Percentiles rank a stretch among this genome's conserved stretches.
Evolutionary conservation across 1,140 invertebrate genomes (phyloP).

Genomic region (Nymphalis io): DNA sequence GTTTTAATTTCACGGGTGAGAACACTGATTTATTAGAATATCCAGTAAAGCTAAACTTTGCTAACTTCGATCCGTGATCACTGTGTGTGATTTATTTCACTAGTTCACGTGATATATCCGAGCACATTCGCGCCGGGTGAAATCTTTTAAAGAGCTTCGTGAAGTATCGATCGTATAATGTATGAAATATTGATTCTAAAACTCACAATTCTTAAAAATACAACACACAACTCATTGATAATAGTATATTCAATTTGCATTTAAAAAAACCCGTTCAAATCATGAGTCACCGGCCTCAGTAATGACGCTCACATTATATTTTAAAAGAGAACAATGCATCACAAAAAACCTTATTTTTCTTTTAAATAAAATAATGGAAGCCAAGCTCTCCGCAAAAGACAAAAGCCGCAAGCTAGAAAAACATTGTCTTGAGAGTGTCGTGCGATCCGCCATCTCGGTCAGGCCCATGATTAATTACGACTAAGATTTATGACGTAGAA

Average conservation of each 20-base stretch:
- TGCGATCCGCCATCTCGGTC: constrained; percentile 48
- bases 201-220: too few species aligned
- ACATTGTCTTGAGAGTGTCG: constrained; percentile 55
- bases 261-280: background rate
- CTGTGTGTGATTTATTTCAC: constrained; percentile 50
- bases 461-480: constrained; percentile 64
- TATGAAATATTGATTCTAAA: too few species aligned
- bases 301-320: constrained; percentile 19
- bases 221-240: too few species aligned
- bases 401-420: constrained; percentile 51
- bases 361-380: constrained; percentile 43
- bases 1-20: constrained; percentile 57
- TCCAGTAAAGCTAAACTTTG: constrained; percentile 55
- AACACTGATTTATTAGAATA: constrained; percentile 55
- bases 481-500: constrained; percentile 63
- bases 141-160: background rate
- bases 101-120: constrained; percentile 40
- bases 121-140: constrained; percentile 24
- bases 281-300: constrained; percentile 2
- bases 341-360: constrained; percentile 33
- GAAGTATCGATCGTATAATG: too few species aligned
- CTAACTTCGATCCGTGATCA: constrained; percentile 57
- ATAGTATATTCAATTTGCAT: too few species aligned
- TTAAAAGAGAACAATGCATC: constrained; percentile 17
- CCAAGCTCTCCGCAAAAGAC: constrained; percentile 43